Evolutionary conservation across 2,888 invertebrate species (phyloP), one percentile per base, ranked within the genome.

Genomic region (Idaea dimidiata): DNA sequence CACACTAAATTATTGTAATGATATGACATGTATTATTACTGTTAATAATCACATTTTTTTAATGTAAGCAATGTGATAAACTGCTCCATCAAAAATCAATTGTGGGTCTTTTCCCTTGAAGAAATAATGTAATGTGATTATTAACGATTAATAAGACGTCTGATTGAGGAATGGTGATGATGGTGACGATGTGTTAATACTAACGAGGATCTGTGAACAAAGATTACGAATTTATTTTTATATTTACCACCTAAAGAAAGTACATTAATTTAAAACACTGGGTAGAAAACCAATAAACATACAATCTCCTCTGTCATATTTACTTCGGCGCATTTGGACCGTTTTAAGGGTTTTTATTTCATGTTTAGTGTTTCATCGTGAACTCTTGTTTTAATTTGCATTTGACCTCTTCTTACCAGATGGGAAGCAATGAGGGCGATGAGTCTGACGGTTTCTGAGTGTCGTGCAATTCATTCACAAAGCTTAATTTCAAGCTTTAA

Each of bases 111-210:
- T 24, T 24, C 5, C 24, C 5, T 24, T 24, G 24, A 24, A 24
- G 24, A 24, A 24, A 24, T n/a, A n/a, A n/a, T n/a, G n/a, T n/a
- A 43, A 43, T 43, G 43, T 43, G 43, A 43, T 43, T 43, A 43
- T 43, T 43, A 43, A 43, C 14, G 14, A 43, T 43, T 43, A 70
- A 67, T 59, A 43, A 70, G 72, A 70, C 58, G 61, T 57, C 0
- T 1, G 31, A 62, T 58, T 59, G 31, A 60, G 63, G 62, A 65
- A 65, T 58, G 66, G 69, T 67, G 65, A 54, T 62, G 72, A 71
- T 43, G 43, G 24, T 43, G 43, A 43, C 43, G 43, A 43, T 43
- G 43, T 43, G 43, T 43, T 3, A 43, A 43, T 43, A 43, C 43
- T 43, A 43, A 7, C 8, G 43, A 7, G 43, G 14, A 43, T 43